Conservation (phyloP, 2,113 vertebrate species). For the Rhinoptilus africanus region DNA sequence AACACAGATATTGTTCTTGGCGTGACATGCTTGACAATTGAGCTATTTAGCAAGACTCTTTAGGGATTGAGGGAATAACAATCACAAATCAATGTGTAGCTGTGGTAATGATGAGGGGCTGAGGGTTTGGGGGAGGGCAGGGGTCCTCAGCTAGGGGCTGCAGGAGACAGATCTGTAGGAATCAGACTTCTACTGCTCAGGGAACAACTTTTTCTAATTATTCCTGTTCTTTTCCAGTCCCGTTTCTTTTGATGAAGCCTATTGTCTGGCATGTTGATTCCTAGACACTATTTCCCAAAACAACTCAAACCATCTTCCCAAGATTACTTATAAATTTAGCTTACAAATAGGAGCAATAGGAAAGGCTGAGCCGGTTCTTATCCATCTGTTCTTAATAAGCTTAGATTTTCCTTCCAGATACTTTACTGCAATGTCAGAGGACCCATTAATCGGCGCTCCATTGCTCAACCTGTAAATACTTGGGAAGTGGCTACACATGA, state of each 20-base stretch:
- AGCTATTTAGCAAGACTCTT: neutral
- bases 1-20: slow-evolving; percentile 34
- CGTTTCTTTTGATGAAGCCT: neutral
- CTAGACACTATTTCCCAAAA: neutral
- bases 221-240: neutral
- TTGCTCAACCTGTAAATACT: neutral
- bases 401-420: slow-evolving; percentile 10
- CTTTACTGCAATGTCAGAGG: neutral
- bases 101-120: neutral
- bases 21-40: neutral
- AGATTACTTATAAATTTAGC: neutral
- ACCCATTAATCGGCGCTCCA: neutral
- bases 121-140: neutral
- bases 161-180: neutral
- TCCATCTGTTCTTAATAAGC: slow-evolving; percentile 41
- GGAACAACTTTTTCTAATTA: neutral
- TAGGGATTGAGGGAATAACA: neutral
- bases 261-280: neutral
- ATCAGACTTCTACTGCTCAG: neutral
- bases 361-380: neutral
- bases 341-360: neutral
- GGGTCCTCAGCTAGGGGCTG: neutral
- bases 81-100: neutral
- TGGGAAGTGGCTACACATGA: neutral
- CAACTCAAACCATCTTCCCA: neutral